Base-by-base conservation (phyloP, 1,140 invertebrate genomes). In the Drosophila watanabei region DNA sequence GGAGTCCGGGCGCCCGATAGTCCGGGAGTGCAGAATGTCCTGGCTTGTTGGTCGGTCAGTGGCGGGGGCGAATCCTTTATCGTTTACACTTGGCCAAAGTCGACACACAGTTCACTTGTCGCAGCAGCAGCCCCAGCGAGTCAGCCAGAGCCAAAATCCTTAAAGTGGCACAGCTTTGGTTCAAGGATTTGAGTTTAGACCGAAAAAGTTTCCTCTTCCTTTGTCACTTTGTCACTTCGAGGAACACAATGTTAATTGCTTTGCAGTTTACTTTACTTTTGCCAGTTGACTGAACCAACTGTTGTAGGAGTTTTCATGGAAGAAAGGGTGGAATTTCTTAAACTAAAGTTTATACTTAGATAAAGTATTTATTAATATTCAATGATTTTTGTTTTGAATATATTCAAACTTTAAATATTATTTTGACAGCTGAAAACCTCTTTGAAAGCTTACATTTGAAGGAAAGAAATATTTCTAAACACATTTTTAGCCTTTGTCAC, bases 71-170 rank as follows among this genome's bases (percentile, higher is more conserved):
- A 54, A 52, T 51, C 80, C 68, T 73, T 81, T 88, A 88, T 88
- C 85, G 79, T 59, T 83, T 73, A 77, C 71, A 88, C 80, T 83
- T 88, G 70, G 71, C 69, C 71, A 78, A 77, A 77, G 71, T 56
- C 59, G 54, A 16, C 32, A 48, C 59, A 64, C 63, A 71, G 35
- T 71, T 45, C 43, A 59, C 45, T 61, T 52, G 48, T 54, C 24
- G 48, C 48, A 10, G 24, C 35, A 14, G 41, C 48, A 10, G 24
- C 35, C 14, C 20, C 35, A 43, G 32, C 35, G 43, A 65, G 65
- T 66, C 68, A 33, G 20, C 24, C 24, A 35, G 64, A 11, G 28
- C 24, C 41, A 37, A 51, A 72, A 73, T 61, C 71, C 71, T 73
- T 73, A 73, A 73, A 73, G 71, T 73, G 59, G 14, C 30, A 13